Conservation (phyloP, 2,888 invertebrate species). For the Thymelicus acteon region DNA sequence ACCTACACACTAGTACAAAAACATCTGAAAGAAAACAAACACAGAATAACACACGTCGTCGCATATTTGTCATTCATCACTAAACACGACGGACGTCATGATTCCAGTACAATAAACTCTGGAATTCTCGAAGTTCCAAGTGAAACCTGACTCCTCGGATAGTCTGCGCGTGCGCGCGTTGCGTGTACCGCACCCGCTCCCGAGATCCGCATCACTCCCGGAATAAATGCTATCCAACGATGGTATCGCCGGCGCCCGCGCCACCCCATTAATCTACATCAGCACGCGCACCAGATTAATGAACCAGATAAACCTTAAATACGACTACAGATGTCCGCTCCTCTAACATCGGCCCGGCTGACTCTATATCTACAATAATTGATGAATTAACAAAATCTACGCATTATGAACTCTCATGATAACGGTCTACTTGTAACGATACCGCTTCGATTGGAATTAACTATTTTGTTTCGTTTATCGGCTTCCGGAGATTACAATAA, state of each 20-base stretch:
- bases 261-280: constrained; percentile 83
- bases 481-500: not conserved
- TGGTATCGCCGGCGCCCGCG: constrained; percentile 71
- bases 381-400: constrained; percentile 74
- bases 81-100: not conserved
- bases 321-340: constrained; percentile 76
- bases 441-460: constrained; percentile 68
- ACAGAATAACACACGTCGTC: not conserved
- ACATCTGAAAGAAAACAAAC: not conserved
- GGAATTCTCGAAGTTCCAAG: constrained; percentile 2
- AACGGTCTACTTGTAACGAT: constrained; percentile 59
- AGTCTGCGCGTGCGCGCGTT: constrained; percentile 46
- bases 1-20: not conserved
- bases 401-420: constrained; percentile 76
- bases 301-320: constrained; percentile 81
- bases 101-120: not conserved
- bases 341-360: constrained; percentile 59
- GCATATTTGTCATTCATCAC: not conserved
- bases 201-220: constrained; percentile 71
- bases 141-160: constrained; percentile 20
- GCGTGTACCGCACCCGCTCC: constrained; percentile 60
- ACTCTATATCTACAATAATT: constrained; percentile 68
- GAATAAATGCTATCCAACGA: constrained; percentile 72
- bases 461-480: constrained; percentile 54
- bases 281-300: constrained; percentile 82